Conservation (phyloP, 2,113 vertebrate genomes). For the Neolamprologus ventralis region DNA sequence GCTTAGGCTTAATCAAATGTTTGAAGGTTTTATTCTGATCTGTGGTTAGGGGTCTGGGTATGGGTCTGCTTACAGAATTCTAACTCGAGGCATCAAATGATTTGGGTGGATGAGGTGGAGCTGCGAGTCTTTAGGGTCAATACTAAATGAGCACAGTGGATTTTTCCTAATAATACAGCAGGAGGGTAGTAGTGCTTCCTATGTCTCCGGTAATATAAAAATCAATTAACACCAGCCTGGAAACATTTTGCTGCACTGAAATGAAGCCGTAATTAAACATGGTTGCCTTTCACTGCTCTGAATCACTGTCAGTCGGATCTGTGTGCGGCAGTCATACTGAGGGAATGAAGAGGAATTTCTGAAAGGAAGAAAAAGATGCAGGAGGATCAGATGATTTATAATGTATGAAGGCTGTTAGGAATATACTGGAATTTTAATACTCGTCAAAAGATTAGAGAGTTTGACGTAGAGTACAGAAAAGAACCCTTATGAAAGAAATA, state of each 20-base stretch:
- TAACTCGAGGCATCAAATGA: neutral
- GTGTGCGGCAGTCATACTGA: neutral
- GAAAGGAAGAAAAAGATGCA: neutral
- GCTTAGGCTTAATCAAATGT: neutral
- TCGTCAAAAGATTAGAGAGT: neutral
- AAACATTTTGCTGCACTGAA: neutral
- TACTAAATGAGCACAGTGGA: neutral
- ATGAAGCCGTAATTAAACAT: conserved; percentile 22
- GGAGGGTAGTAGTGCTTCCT: neutral
- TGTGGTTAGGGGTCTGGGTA: neutral
- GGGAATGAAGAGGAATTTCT: neutral
- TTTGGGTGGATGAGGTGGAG: neutral
- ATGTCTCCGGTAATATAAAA: conserved; percentile 5
- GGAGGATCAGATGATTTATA: neutral
- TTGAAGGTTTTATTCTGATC: neutral
- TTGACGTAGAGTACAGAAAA: neutral
- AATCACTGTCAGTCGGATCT: neutral
- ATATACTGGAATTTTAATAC: neutral
- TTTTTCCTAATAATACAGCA: neutral
- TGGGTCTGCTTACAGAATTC: neutral
- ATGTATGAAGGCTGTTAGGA: neutral
- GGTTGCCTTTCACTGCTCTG: neutral
- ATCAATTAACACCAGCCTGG: conserved; percentile 32
- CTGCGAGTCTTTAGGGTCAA: neutral
- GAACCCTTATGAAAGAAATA: neutral